Conservation (phyloP, 2,797 vertebrate species). For the Anguilla obscura region DNA sequence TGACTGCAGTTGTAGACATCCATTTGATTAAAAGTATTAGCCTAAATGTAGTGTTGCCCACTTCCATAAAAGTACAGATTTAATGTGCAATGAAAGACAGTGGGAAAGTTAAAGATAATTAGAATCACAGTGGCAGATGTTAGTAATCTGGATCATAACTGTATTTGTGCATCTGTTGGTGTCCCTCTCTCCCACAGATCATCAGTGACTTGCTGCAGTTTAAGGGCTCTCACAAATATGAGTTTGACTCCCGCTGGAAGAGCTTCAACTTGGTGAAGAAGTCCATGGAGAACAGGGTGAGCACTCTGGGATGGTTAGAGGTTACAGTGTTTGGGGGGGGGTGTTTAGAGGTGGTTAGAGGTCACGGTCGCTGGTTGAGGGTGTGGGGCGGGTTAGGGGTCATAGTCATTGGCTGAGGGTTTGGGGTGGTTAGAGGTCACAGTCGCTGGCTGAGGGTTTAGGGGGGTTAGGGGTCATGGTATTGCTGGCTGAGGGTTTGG, state of each 20-base stretch:
- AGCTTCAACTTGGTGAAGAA: constrained; percentile 98
- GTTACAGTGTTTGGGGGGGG: too few relatives aligned
- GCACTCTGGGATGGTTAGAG: constrained; percentile 48
- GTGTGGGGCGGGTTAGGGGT: too few relatives aligned
- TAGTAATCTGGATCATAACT: background rate
- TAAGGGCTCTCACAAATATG: constrained; percentile 95
- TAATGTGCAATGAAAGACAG: background rate
- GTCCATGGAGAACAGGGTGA: constrained; percentile 97
- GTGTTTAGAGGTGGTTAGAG: too few relatives aligned
- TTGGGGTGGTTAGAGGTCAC: too few relatives aligned
- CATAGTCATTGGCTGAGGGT: too few relatives aligned
- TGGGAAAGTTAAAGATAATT: background rate
- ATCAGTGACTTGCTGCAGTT: constrained; percentile 93
- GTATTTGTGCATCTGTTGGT: background rate
- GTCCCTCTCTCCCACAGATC: constrained; percentile 72
- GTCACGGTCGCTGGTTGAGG: too few relatives aligned
- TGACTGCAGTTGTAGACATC: background rate
- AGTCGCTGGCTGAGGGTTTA: background rate
- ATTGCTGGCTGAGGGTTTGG: too few relatives aligned
- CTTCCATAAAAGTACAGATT: too few relatives aligned
- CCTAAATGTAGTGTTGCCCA: too few relatives aligned
- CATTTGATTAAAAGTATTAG: too few relatives aligned
- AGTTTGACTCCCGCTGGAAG: constrained; percentile 98
- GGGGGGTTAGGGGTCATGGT: too few relatives aligned
- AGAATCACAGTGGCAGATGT: background rate